Percentiles rank a stretch among this genome's conserved stretches.
Evolutionary conservation across 2,797 vertebrate species (phyloP).

Genomic region (Coluber constrictor): DNA sequence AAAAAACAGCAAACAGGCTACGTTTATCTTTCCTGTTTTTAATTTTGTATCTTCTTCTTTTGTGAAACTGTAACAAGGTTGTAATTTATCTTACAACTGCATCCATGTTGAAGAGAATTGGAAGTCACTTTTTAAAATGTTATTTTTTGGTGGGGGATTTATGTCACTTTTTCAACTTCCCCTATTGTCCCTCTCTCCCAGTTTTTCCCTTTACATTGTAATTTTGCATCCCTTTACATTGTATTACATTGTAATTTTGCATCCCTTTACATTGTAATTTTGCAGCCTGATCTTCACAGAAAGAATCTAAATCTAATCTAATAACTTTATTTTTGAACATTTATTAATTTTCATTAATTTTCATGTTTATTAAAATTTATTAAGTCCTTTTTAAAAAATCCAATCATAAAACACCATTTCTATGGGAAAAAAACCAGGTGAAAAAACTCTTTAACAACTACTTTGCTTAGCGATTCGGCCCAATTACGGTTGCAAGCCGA

Average conservation of each 20-base stretch:
- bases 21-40: not conserved
- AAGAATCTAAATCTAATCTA: too few species aligned
- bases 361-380: not conserved
- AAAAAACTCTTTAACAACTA: not conserved
- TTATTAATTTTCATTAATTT: too few species aligned
- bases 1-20: not conserved
- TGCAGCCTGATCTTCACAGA: too few species aligned
- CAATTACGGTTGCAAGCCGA: not conserved
- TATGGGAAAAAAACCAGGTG: not conserved
- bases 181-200: not conserved
- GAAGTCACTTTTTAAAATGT: not conserved
- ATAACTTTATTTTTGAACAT: not conserved
- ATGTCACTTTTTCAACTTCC: not conserved
- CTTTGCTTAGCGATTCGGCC: not conserved
- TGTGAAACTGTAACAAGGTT: not conserved
- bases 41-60: not conserved
- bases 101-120: not conserved
- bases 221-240: not conserved
- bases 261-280: too few species aligned
- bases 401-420: not conserved
- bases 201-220: not conserved
- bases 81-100: not conserved
- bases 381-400: not conserved
- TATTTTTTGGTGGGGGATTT: not conserved
- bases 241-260: too few species aligned